Evolutionary conservation across 2,888 invertebrate species (phyloP).

Genomic region (Choreutis nemorana): DNA sequence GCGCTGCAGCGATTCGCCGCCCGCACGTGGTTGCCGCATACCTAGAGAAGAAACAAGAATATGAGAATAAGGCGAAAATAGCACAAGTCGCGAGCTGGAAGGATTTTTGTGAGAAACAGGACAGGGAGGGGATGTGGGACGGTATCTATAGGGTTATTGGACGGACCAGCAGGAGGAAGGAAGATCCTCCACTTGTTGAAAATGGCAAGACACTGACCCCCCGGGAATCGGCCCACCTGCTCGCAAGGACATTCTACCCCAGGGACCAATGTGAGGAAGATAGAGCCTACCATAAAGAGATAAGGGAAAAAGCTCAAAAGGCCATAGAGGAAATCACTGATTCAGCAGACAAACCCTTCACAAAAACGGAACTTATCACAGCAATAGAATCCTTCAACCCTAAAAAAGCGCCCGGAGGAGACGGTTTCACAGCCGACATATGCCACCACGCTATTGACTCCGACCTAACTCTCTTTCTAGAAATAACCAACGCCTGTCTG

Average conservation of each 20-base stretch:
- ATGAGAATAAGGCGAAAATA: not conserved
- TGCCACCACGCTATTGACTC: not conserved
- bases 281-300: not conserved
- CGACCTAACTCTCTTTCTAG: conserved; percentile 1
- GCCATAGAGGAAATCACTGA: conserved; percentile 1
- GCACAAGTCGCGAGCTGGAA: conserved; percentile 9
- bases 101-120: conserved; percentile 5
- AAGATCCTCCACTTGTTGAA: conserved; percentile 1
- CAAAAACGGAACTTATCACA: not conserved
- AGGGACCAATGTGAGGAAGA: not conserved
- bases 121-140: conserved; percentile 6
- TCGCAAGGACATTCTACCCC: conserved; percentile 5
- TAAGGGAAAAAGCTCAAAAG: not conserved
- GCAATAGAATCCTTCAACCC: conserved; percentile 3
- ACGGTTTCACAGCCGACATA: conserved; percentile 8
- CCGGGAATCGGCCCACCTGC: not conserved
- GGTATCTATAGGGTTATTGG: conserved; percentile 5
- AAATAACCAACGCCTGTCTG: conserved; percentile 6
- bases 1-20: not conserved
- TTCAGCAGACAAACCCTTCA: conserved; percentile 2
- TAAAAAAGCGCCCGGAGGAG: conserved; percentile 7
- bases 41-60: not conserved
- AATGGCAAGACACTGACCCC: not conserved
- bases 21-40: conserved; percentile 1
- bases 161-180: conserved; percentile 1